phyloP scores from a whole-genome alignment of 2,113 vertebrate genomes.

The Lagopus leucura region DNA sequence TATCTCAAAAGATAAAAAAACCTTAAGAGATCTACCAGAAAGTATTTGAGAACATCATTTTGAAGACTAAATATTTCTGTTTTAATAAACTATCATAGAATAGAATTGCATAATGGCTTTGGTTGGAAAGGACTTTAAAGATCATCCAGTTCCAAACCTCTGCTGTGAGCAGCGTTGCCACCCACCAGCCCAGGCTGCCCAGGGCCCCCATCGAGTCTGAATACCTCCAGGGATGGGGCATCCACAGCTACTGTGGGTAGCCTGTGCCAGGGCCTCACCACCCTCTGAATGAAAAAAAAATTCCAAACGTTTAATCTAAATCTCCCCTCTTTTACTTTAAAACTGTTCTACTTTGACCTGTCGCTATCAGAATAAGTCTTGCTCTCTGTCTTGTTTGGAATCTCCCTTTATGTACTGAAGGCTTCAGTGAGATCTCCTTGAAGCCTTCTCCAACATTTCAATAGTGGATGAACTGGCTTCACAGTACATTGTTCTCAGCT shows the following conservation, averaged over 20 bases:
- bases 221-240: not conserved
- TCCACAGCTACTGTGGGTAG: not conserved
- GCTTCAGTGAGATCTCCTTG: not conserved
- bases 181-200: not conserved
- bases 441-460: not conserved
- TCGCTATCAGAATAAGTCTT: not conserved
- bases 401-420: not conserved
- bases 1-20: not conserved
- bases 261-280: not conserved
- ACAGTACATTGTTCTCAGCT: not conserved
- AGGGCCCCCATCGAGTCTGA: not conserved
- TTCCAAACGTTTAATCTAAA: not conserved
- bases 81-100: not conserved
- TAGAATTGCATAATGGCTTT: not conserved
- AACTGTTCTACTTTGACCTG: not conserved
- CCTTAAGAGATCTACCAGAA: not conserved
- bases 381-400: not conserved
- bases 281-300: not conserved
- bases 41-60: not conserved
- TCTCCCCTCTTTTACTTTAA: not conserved
- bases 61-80: not conserved
- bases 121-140: not conserved
- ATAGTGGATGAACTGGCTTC: not conserved
- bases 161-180: not conserved
- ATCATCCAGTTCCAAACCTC: not conserved